Evolutionary conservation across 2,888 invertebrate genomes (phyloP), one percentile per base, ranked within the genome.

Genomic region (Papilio protenor): DNA sequence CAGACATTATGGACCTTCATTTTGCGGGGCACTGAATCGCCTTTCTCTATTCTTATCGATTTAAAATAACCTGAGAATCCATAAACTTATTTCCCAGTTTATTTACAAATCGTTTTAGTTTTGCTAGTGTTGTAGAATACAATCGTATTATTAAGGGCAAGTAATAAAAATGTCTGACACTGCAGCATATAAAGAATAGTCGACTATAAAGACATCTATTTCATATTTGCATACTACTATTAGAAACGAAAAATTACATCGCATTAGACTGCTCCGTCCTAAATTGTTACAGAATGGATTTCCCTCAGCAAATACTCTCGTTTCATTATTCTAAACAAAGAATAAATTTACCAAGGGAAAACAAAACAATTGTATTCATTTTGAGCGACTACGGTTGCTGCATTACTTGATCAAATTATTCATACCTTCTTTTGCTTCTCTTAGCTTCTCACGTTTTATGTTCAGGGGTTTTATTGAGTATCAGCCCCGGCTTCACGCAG

Each of bases 361-460:
- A 93, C 92, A 92, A 92, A 91, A 92, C 93, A 94, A 94, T 93
- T 89, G 92, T 92, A 92, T 93, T 90, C 91, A 91, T 92, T 94
- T 92, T 90, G 89, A 92, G 88, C 86, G 90, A 90, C 89, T 89
- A 90, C 88, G 91, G 91, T 89, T 85, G 89, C 87, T 92, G 92
- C 92, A 92, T 92, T 91, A 91, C 90, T 92, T 90, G 89, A 92
- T 92, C 90, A 88, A 89, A 91, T 92, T 92, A 92, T 92, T 92
- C 90, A 90, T 90, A 88, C 87, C 82, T 86, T 85, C 84, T 74
- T 77, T 73, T 73, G 57, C 73, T 87, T 87, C 84, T 87, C 83
- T 85, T 85, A 86, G 83, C 82, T 84, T 85, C 84, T 77, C 73
- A 75, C 61, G 64, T 74, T 75, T 80, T 77, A 81, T 79, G 77